phyloP scores from a whole-genome alignment of 92 coral and sea anemone genomes.

The Virgularia gustaviana region DNA sequence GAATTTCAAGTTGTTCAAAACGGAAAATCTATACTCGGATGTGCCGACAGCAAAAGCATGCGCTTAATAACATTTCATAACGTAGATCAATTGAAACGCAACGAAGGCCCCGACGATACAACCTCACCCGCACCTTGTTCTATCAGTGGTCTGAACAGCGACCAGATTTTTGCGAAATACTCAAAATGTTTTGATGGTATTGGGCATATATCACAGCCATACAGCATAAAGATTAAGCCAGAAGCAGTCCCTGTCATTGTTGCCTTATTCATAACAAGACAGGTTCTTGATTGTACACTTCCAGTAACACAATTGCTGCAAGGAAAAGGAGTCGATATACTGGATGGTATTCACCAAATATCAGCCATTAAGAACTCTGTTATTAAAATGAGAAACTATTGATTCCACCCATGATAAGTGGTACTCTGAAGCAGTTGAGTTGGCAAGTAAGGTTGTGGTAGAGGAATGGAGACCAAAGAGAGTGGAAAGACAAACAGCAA shows the following conservation, averaged over 20 bases:
- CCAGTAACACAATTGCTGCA: too few species aligned
- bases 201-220: constrained; percentile 28
- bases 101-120: too few species aligned
- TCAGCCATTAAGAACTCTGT: too few species aligned
- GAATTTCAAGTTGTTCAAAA: constrained; percentile 46
- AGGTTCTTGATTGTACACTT: neutral
- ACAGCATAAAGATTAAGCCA: constrained; percentile 30
- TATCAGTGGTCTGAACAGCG: neutral
- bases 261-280: constrained; percentile 40
- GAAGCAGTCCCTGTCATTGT: constrained; percentile 27
- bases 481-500: too few species aligned
- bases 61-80: constrained; percentile 36
- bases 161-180: constrained; percentile 25
- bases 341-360: too few species aligned
- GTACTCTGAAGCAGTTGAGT: too few species aligned
- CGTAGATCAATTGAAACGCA: constrained; percentile 6
- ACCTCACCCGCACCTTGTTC: neutral
- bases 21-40: constrained; percentile 48
- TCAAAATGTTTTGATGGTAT: constrained; percentile 42
- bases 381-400: too few species aligned
- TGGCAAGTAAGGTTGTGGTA: too few species aligned
- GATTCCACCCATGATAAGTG: too few species aligned
- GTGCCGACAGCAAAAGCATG: constrained; percentile 43
- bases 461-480: too few species aligned
- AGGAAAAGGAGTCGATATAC: too few species aligned